Percentiles rank a stretch among this genome's conserved stretches.
phyloP scores from a whole-genome alignment of 2,888 invertebrate species.

The Apotomis capreana region DNA sequence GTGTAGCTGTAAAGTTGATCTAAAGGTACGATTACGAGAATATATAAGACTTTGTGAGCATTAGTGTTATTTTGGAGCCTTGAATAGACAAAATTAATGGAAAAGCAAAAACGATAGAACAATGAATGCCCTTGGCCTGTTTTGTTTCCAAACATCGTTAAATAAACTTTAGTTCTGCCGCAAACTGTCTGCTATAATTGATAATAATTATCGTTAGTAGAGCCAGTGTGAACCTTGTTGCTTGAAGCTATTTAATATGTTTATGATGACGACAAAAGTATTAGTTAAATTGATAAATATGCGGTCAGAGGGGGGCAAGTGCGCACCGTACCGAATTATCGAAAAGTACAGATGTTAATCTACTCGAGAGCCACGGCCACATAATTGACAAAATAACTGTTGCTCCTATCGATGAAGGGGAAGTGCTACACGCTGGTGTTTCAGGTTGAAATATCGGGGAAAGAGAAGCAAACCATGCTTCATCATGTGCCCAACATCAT shows the following conservation, averaged over 20 bases:
- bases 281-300: too few relatives aligned
- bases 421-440: too few relatives aligned
- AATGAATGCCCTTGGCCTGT: conserved; percentile 32
- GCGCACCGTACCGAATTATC: too few relatives aligned
- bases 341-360: too few relatives aligned
- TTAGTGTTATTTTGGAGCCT: conserved; percentile 11
- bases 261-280: too few relatives aligned
- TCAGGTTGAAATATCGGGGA: too few relatives aligned
- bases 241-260: background rate
- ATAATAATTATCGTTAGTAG: conserved; percentile 1
- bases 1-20: background rate
- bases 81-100: conserved; percentile 31
- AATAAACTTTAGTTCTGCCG: conserved; percentile 31
- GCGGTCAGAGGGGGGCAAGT: too few relatives aligned
- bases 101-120: conserved; percentile 35
- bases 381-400: too few relatives aligned
- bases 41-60: background rate
- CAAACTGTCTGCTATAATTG: conserved; percentile 23
- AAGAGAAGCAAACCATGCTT: too few relatives aligned
- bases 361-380: too few relatives aligned
- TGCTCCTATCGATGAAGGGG: too few relatives aligned
- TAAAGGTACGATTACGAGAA: background rate
- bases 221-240: background rate
- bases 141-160: conserved; percentile 23
- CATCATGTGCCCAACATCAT: too few relatives aligned